Evolutionary conservation across 2,888 invertebrate genomes (phyloP), one percentile per base, ranked within the genome.

Genomic region (Eledona agricola): DNA sequence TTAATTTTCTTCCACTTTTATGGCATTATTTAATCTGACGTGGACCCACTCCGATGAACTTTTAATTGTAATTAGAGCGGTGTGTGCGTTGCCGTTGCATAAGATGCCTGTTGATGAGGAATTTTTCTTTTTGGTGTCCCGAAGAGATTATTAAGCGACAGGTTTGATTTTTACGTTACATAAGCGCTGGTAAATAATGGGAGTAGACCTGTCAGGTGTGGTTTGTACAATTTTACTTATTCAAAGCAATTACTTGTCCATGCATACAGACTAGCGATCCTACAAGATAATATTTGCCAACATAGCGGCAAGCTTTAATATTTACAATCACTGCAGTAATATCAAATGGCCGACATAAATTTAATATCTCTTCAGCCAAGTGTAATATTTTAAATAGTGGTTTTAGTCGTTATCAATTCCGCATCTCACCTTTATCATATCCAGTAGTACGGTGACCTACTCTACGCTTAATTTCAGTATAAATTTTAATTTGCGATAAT

Each of bases 311-410:
- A 37, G 13, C 7, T 37, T 23, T 37, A 37, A 23, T 23, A 37
- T 37, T 37, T 37, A 37, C 20, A 20, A 37, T 37, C 37, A 23
- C 2, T 23, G 13, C 6, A 31, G 15, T 23, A 23, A 37, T 23
- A 37, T 37, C 37, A 7, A 13, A 12, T 37, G 25, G 5, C 10
- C 12, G 2, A 17, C 37, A 23, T 23, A 23, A 37, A 23, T 37
- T 11, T 15, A 1, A 20, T 20, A 15, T 35, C 6, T 13, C 37
- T 22, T 13, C 37, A 23, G 11, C 3, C 13, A 13, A 7, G 15
- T 10, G 32, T 32, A 32, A 32, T 32, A 32, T 16, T 32, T 32
- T 32, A 32, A 32, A 9, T 32, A 9, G n/a, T 32, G 10, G 37
- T 13, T 11, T 6, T 9, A 23, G 11, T n/a, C 10, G n/a, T 37